A percentile compares a stretch with the other conserved stretches of the same genome.
Evolutionary conservation across 2,797 vertebrate species (phyloP).

Genomic region (Urophycis tenuis): DNA sequence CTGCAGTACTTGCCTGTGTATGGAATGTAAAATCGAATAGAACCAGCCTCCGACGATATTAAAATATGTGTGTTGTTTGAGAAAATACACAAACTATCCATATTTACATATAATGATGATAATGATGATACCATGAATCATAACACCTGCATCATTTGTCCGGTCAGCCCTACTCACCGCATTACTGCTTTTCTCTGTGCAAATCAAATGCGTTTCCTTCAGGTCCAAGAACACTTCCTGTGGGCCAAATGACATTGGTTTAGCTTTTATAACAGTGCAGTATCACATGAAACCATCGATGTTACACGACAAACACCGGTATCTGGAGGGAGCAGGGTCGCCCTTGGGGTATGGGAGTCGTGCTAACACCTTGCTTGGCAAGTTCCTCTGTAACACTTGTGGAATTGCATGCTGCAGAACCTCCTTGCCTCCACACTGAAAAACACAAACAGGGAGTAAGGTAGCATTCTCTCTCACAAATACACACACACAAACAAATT

Average conservation of each 20-base stretch:
- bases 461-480: neutral
- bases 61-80: neutral
- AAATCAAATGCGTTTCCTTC: constrained; percentile 77
- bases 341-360: neutral
- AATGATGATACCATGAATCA: too few relatives aligned
- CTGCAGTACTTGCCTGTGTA: neutral
- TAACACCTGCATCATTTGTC: neutral
- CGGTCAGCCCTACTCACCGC: constrained; percentile 53
- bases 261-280: neutral
- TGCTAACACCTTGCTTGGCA: constrained; percentile 49
- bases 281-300: neutral
- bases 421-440: constrained; percentile 77
- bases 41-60: neutral
- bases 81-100: neutral
- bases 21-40: neutral
- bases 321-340: neutral
- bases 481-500: neutral
- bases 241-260: neutral
- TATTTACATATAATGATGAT: neutral
- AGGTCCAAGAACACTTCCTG: constrained; percentile 81
- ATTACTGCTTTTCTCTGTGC: constrained; percentile 68
- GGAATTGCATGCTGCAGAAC: constrained; percentile 70
- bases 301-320: neutral
- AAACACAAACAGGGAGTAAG: constrained; percentile 9
- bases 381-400: constrained; percentile 58